Evolutionary conservation across 2,797 vertebrate species (phyloP), one percentile per base, ranked within the genome.

Genomic region (Hybognathus amarus): DNA sequence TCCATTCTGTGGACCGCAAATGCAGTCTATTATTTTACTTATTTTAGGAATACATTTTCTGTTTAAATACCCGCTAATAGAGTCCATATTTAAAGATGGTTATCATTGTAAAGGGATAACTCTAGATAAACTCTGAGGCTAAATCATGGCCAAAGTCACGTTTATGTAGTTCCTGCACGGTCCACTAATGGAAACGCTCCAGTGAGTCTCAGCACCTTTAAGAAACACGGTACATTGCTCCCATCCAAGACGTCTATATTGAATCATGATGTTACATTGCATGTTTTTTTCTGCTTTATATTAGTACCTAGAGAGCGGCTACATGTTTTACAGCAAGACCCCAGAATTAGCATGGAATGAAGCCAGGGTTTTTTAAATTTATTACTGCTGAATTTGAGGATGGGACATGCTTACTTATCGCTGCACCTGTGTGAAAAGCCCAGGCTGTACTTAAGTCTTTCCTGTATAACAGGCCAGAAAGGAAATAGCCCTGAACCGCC

Each of bases 261-360:
- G 2, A 78, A 70, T 78, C 66, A 78, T n/a, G 33, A 30, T 82
- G 47, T 76, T 74, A 40, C 9, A 6, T 69, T 33, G 38, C 38
- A 77, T 52, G 47, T 86, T 81, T 73, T 81, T 73, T 40, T 85
- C 76, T 24, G 83, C 64, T 64, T 85, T 81, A 40, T 83, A 69
- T 69, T 83, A 78, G 78, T 63, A 70, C 27, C 75, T 63, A 52
- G 66, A 83, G 40, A 77, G 40, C 5, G 30, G 64, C 63, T 63
- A 38, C 50, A 20, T 30, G 63, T 74, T 83, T 80, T 80, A 56
- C 8, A 63, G 24, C 38, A 54, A 61, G 38, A n/a, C 36, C 63
- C 6, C 33, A 71, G 45, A 81, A 56, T 38, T 66, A 59, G 38
- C 42, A 24, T 70, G 30, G 30, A 83, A 64, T 38, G 30, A 70